These are phyloP conservation scores for Penaeus vannamei DNA, from an alignment of 1,140 invertebrate species.

Conservation along the genomic window DNA sequence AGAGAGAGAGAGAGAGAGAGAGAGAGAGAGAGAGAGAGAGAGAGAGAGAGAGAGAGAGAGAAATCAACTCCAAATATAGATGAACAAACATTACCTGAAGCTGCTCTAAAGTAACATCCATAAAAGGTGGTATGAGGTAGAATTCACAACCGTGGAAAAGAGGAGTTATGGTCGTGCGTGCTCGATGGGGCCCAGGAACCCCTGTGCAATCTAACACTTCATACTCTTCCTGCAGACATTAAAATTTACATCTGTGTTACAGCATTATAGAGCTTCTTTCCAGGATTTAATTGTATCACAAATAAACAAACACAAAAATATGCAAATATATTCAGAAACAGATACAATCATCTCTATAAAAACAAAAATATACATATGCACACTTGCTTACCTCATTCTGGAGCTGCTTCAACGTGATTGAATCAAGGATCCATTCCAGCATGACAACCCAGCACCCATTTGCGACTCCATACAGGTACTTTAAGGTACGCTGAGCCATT, in stretches of 20 bases:
- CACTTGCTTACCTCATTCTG: conserved; percentile 31
- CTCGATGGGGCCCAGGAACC: conserved; percentile 10
- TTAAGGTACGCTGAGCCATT: conserved; percentile 41
- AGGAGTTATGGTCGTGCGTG: neutral
- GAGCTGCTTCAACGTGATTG: conserved; percentile 26
- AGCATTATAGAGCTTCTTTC: too few relatives aligned
- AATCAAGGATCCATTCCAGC: conserved; percentile 46
- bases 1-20: too few relatives aligned
- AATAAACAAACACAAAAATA: neutral
- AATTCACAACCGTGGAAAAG: conserved; percentile 24
- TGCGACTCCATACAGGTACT: conserved; percentile 46
- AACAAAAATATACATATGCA: neutral
- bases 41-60: too few relatives aligned
- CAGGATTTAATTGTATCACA: too few relatives aligned
- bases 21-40: too few relatives aligned
- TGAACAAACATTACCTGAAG: conserved; percentile 6
- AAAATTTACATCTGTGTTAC: too few relatives aligned
- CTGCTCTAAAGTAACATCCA: conserved; percentile 32
- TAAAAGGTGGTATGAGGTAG: conserved; percentile 42
- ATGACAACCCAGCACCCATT: conserved; percentile 50
- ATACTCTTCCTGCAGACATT: conserved; percentile 8
- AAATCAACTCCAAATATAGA: too few relatives aligned
- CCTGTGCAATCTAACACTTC: conserved; percentile 47
- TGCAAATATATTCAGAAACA: conserved; percentile 11
- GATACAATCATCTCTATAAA: neutral